phyloP scores from a whole-genome alignment of 2,888 invertebrate genomes.

The Archaeoteleia sp. region DNA sequence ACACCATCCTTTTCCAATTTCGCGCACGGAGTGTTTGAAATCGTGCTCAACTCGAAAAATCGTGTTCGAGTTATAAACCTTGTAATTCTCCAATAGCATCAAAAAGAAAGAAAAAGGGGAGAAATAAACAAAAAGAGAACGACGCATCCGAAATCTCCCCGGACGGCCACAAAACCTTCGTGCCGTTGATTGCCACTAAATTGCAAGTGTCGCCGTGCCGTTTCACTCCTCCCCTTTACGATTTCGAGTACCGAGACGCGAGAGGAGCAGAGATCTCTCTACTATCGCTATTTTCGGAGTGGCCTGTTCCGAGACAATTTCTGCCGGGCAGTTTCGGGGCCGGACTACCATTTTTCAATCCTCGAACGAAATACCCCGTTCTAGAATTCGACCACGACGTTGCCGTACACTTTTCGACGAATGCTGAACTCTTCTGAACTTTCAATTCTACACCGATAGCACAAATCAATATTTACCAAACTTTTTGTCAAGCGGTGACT shows the following conservation, averaged over 20 bases:
- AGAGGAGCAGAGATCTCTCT: slow-evolving; percentile 50
- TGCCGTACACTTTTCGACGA: slow-evolving; percentile 9
- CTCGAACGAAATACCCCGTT: slow-evolving; percentile 49
- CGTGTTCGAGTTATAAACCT: slow-evolving; percentile 39
- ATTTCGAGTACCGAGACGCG: slow-evolving; percentile 41
- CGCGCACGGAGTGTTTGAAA: slow-evolving; percentile 42
- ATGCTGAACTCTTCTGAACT: slow-evolving; percentile 17
- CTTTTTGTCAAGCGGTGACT: slow-evolving; percentile 3
- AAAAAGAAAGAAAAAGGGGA: slow-evolving; percentile 32
- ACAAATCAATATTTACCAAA: slow-evolving; percentile 17
- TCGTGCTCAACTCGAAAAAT: slow-evolving; percentile 11
- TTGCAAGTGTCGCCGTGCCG: slow-evolving; percentile 62
- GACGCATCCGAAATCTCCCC: slow-evolving; percentile 67
- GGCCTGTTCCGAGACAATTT: slow-evolving; percentile 63
- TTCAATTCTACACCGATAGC: slow-evolving; percentile 6
- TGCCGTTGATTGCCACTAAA: slow-evolving; percentile 73
- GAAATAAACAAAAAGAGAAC: slow-evolving; percentile 70
- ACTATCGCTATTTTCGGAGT: slow-evolving; percentile 57
- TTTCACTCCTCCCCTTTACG: slow-evolving; percentile 49
- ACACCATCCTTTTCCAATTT: slow-evolving; percentile 42
- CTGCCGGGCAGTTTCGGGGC: slow-evolving; percentile 55
- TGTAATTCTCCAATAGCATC: slow-evolving; percentile 34
- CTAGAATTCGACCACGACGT: slow-evolving; percentile 24
- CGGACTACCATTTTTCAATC: slow-evolving; percentile 62
- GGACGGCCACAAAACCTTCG: slow-evolving; percentile 72